phyloP scores from a whole-genome alignment of 1,140 invertebrate species.

The Pogonomyrmex californicus region DNA sequence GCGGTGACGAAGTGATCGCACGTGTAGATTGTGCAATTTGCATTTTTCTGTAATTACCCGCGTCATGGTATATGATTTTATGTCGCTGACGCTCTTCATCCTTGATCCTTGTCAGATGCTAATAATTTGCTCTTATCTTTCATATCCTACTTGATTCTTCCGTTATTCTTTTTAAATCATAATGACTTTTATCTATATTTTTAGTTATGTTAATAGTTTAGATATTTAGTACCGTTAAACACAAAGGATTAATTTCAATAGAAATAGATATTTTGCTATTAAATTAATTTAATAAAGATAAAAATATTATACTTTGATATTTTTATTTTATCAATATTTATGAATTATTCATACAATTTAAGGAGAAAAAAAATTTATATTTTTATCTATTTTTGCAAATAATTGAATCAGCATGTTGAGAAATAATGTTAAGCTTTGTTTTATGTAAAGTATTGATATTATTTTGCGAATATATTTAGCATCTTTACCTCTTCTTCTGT shows the following conservation, averaged over 20 bases:
- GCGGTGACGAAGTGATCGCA: not conserved
- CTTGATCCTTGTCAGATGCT: constrained; percentile 10
- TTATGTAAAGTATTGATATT: not conserved
- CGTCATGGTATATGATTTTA: constrained; percentile 33
- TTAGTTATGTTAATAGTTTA: too few species aligned
- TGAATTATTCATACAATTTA: not conserved
- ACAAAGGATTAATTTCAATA: not conserved
- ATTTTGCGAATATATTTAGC: not conserved
- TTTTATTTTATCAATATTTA: constrained; percentile 8
- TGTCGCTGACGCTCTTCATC: not conserved
- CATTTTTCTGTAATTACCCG: constrained; percentile 1
- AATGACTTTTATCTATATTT: constrained; percentile 1
- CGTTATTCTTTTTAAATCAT: not conserved
- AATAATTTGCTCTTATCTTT: not conserved
- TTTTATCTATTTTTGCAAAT: not conserved
- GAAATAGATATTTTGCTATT: not conserved
- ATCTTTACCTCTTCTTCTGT: not conserved
- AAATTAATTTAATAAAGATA: constrained; percentile 17
- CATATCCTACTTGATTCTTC: not conserved
- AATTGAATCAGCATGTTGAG: not conserved
- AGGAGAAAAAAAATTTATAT: not conserved
- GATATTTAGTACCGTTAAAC: not conserved
- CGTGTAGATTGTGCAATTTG: constrained; percentile 20
- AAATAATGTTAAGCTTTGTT: not conserved
- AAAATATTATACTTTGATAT: not conserved